Conservation (phyloP, 2,113 vertebrate genomes). For the Mus spicilegus region DNA sequence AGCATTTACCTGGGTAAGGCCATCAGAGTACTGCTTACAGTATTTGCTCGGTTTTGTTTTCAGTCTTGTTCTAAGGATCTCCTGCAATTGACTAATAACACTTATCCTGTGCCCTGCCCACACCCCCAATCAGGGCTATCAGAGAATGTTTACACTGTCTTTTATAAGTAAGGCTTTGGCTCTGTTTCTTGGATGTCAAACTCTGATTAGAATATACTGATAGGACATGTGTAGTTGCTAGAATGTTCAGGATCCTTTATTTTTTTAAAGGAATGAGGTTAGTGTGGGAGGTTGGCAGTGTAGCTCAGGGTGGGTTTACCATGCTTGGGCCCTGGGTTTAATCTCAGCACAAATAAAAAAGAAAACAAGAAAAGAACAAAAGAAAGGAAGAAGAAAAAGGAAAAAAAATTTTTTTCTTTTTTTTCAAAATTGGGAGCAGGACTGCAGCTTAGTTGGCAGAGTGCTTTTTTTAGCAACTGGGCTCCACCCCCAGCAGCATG, state of each 20-base stretch:
- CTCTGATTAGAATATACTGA: neutral
- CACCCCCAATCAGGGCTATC: neutral
- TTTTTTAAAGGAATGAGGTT: neutral
- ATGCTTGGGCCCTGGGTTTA: neutral
- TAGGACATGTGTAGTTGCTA: neutral
- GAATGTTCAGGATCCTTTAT: neutral
- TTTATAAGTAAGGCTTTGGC: constrained; percentile 39
- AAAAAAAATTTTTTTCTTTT: neutral
- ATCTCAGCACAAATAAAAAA: neutral
- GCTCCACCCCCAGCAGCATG: neutral
- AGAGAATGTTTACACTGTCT: constrained; percentile 25
- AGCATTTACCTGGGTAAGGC: neutral
- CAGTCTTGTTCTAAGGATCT: constrained; percentile 1
- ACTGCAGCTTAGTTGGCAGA: neutral
- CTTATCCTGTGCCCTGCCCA: neutral
- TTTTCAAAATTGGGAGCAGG: neutral
- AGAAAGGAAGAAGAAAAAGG: neutral
- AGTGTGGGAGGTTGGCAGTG: neutral
- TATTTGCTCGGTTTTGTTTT: neutral
- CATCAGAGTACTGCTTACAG: neutral
- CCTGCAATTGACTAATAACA: neutral
- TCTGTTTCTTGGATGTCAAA: constrained; percentile 14
- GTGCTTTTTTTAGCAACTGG: neutral
- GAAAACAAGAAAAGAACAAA: neutral
- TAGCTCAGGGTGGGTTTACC: neutral